Base-by-base conservation (phyloP, 1,140 invertebrate genomes). In the Cherax quadricarinatus region DNA sequence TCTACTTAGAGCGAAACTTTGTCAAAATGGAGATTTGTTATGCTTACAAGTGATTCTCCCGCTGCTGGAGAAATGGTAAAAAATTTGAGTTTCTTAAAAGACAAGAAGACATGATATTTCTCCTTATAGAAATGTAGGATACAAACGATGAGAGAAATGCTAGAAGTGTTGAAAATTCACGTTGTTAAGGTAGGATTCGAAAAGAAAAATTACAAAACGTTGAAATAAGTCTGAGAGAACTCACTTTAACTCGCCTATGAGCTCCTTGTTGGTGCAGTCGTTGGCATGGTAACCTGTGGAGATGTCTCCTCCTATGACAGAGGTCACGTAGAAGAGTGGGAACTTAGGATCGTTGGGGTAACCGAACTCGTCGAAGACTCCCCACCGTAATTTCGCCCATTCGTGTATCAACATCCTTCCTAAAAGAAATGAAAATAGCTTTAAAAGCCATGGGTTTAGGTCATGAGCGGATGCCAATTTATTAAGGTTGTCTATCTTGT, bases 331-430 rank as follows among this genome's bases (percentile, higher is more conserved):
- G 48, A 92, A 93, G 4, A 93, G 66, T 6, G 94, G 94, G 82
- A 78, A 95, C 48, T 93, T 57, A 0, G 93, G 86, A 57, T 94
- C 94, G 2, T 92, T 93, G 24, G 93, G 92, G n/a, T 94, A 93
- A 24, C 88, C 91, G 79, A 94, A 94, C 93, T 95, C 88, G 14
- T 89, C 88, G 30, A 89, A 89, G 18, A 83, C 88, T 21, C 88
- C 88, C 88, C 88, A 89, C 14, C 95, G 93, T 41, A 94, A 94
- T 53, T 94, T 94, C 3, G 94, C 95, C 94, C 94, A 95, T 86
- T 95, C 95, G 85, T 95, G 95, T 2, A 95, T 93, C 24, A 95
- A 88, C 75, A 94, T 92, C 78, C 94, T 94, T 41, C 88, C 94
- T 95, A 91, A 6, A 66, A 75, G 7, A 10, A 57, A 2, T 53